Conservation (phyloP, 2,797 vertebrate species). For the Microhierax caerulescens region DNA sequence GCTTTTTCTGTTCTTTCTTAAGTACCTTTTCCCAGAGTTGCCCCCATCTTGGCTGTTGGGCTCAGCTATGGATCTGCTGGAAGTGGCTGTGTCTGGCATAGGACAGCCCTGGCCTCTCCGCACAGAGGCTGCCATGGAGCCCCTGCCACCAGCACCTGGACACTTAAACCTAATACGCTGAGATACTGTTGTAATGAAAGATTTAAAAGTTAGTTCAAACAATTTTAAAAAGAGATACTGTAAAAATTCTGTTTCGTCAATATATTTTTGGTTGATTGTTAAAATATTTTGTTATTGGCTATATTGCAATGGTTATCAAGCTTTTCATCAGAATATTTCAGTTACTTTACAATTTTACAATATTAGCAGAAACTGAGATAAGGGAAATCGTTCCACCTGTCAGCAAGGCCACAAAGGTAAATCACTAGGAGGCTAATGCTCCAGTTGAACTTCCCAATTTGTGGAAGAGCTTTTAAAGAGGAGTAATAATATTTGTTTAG, state of each 20-base stretch:
- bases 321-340: background rate
- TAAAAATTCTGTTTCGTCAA: background rate
- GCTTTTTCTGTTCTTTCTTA: background rate
- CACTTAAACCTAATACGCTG: background rate
- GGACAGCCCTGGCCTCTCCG: background rate
- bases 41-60: fast-evolving
- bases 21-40: background rate
- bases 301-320: background rate
- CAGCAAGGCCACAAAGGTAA: background rate
- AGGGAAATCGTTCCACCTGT: background rate
- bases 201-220: background rate
- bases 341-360: background rate
- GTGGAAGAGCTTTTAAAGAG: background rate
- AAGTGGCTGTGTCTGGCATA: background rate
- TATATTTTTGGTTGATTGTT: background rate
- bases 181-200: background rate
- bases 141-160: background rate
- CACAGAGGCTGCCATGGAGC: background rate
- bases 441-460: background rate
- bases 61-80: background rate
- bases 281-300: background rate
- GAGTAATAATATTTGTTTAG: background rate
- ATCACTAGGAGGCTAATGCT: background rate
- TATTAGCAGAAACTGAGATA: background rate
- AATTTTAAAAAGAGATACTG: background rate